Evolutionary conservation across 2,113 vertebrate species (phyloP).

Genomic region (Oriolus oriolus): DNA sequence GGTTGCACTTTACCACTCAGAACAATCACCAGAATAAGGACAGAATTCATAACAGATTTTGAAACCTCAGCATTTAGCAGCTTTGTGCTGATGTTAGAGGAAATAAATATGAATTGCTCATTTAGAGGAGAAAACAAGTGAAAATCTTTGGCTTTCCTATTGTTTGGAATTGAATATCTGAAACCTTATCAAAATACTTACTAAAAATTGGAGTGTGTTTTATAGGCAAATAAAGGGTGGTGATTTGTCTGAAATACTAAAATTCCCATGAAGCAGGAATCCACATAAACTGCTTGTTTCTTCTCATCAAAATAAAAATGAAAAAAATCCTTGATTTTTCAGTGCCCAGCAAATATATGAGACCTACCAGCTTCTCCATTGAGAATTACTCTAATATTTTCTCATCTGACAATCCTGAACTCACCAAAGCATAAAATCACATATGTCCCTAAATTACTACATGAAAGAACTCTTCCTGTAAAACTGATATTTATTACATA

Average conservation of each 20-base stretch:
- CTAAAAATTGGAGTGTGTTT: background rate
- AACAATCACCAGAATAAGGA: background rate
- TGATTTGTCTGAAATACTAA: background rate
- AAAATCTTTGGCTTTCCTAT: background rate
- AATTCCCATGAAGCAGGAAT: background rate
- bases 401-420: background rate
- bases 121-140: background rate
- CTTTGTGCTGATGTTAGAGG: background rate
- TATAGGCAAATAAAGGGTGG: background rate
- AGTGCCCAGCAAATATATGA: background rate
- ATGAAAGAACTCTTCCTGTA: background rate
- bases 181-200: background rate
- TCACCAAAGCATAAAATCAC: background rate
- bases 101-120: background rate
- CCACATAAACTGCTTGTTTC: background rate
- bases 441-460: background rate
- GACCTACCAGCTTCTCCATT: background rate
- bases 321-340: background rate
- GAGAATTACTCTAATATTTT: background rate
- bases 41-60: background rate
- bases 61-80: background rate
- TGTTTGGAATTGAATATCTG: background rate
- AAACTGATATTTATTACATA: background rate
- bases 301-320: background rate
- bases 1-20: background rate